phyloP scores from a whole-genome alignment of 1,140 invertebrate species.

The Drosophila pallidifrons region DNA sequence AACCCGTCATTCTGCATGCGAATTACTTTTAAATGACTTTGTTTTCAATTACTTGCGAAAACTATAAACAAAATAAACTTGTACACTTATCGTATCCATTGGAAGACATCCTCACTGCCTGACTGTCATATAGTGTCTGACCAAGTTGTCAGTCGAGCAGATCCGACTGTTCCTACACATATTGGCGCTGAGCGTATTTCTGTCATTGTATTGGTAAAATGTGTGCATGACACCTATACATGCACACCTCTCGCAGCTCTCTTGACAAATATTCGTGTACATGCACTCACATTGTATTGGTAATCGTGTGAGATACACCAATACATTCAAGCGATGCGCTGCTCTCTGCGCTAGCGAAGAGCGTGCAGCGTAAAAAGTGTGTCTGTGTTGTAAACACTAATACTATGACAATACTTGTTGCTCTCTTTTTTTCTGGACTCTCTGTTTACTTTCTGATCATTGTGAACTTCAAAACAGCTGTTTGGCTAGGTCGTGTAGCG shows the following conservation, averaged over 20 bases:
- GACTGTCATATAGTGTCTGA: slow-evolving; percentile 14
- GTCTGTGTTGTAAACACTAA: background rate
- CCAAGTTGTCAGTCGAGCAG: background rate
- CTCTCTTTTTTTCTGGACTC: background rate
- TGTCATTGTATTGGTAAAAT: slow-evolving; percentile 1
- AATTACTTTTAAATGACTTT: slow-evolving; percentile 2
- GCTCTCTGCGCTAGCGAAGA: slow-evolving; percentile 14
- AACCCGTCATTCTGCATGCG: background rate
- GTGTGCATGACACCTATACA: slow-evolving; percentile 3
- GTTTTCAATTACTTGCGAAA: background rate
- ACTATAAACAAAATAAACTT: background rate
- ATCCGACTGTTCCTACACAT: slow-evolving; percentile 2
- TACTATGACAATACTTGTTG: background rate
- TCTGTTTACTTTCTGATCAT: background rate
- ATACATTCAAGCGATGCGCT: background rate
- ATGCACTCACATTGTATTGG: background rate
- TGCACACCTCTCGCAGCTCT: slow-evolving; percentile 3
- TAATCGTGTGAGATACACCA: slow-evolving; percentile 4
- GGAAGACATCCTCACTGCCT: slow-evolving; percentile 5
- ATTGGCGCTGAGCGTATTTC: slow-evolving; percentile 1
- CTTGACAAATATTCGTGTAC: background rate
- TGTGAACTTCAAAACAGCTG: background rate
- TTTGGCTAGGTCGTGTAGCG: background rate
- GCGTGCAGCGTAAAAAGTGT: background rate
- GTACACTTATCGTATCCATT: background rate